Conservation (phyloP, 2,113 vertebrate genomes). For the Cryptotis parvus region DNA sequence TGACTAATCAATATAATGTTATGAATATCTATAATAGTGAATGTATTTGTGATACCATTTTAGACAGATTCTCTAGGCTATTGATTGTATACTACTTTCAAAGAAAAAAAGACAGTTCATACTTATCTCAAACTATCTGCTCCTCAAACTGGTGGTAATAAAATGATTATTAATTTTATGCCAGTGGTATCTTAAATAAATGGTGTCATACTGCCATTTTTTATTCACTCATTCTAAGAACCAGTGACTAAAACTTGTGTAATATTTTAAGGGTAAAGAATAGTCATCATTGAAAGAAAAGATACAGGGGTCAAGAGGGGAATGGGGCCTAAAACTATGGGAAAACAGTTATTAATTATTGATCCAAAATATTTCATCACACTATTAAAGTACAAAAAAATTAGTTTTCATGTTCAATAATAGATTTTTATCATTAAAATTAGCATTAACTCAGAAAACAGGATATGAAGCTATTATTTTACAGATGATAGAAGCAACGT, state of each 20-base stretch:
- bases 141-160: conserved; percentile 15
- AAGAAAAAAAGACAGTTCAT: conserved; percentile 23
- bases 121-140: not conserved
- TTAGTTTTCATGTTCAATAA: conserved; percentile 58
- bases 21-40: not conserved
- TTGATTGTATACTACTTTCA: not conserved
- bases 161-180: conserved; percentile 19
- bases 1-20: not conserved
- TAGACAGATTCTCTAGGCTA: not conserved
- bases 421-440: conserved; percentile 65
- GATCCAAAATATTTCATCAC: conserved; percentile 61
- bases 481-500: conserved; percentile 33
- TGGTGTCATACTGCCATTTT: not conserved
- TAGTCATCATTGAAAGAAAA: not conserved
- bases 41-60: not conserved
- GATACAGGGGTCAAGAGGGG: no score
- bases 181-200: conserved; percentile 14
- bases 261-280: conserved; percentile 71
- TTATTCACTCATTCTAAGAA: conserved; percentile 60
- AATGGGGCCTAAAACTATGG: no score
- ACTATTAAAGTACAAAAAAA: conserved; percentile 57
- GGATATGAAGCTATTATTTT: conserved; percentile 4
- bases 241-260: conserved; percentile 71
- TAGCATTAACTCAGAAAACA: conserved; percentile 8
- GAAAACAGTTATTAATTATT: no score